These are phyloP conservation scores for Passerina amoena DNA, from an alignment of 2,113 vertebrate genomes.

Conservation along the genomic window DNA sequence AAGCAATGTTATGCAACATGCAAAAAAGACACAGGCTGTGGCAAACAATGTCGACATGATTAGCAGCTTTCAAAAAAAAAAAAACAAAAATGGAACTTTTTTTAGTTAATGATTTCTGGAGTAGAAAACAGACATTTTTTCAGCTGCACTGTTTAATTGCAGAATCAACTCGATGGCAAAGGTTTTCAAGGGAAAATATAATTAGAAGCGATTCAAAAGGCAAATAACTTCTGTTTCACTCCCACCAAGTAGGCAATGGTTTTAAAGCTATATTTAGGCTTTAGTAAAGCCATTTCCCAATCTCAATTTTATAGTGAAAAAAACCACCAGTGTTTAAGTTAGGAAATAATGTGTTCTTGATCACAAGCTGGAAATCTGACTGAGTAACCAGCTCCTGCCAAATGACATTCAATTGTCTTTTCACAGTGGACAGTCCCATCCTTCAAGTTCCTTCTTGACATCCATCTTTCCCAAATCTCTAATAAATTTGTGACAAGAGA, in stretches of 20 bases:
- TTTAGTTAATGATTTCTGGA: neutral
- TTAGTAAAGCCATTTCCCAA: neutral
- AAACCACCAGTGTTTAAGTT: neutral
- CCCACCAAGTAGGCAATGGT: neutral
- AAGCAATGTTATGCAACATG: neutral
- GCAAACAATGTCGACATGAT: neutral
- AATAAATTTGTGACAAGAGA: neutral
- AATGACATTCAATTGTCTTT: neutral
- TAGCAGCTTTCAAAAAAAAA: neutral
- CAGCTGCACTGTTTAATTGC: neutral
- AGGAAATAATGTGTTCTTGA: neutral
- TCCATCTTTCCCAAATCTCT: neutral
- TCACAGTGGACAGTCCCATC: neutral
- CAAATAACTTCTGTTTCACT: neutral
- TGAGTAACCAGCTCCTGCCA: neutral
- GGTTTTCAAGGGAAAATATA: neutral
- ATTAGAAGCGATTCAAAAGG: conserved; percentile 19
- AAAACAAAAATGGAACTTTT: rapidly evolving
- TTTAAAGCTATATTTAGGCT: conserved; percentile 3
- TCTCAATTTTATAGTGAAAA: neutral
- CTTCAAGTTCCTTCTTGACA: neutral
- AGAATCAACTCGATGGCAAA: neutral
- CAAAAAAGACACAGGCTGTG: neutral
- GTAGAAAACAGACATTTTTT: neutral
- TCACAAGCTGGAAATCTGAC: neutral